Conservation (phyloP, 2,888 invertebrate species). For the Dryocosmus kuriphilus region DNA sequence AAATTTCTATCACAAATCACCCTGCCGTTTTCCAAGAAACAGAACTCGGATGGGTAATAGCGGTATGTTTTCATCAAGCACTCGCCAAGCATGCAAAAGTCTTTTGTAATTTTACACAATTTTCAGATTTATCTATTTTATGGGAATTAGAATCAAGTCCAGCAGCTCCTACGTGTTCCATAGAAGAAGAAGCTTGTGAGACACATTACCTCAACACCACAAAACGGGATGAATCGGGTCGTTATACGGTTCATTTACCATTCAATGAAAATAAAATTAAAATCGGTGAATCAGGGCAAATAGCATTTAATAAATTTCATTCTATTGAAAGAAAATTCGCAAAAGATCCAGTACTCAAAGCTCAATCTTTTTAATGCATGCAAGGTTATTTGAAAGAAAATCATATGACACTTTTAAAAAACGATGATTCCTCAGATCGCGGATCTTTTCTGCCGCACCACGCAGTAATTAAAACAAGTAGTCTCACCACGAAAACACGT, state of each 20-base stretch:
- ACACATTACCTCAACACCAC: neutral
- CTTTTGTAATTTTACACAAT: no score
- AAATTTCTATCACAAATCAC: no score
- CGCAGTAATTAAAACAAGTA: neutral
- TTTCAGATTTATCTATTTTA: no score
- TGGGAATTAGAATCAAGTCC: no score
- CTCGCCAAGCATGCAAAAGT: no score
- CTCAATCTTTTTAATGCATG: neutral
- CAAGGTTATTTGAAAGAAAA: no score
- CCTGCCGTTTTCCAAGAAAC: no score
- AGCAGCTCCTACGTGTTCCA: neutral
- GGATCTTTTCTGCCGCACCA: conserved; percentile 1
- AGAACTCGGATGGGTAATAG: no score
- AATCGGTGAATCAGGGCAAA: neutral
- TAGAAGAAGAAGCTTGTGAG: neutral
- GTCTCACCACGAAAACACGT: neutral
- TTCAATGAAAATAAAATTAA: conserved; percentile 6
- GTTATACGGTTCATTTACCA: neutral
- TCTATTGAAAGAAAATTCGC: neutral
- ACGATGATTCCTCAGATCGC: neutral
- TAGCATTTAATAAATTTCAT: neutral
- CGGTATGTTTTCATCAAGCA: no score
- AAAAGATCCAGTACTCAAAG: neutral
- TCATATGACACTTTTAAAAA: no score
- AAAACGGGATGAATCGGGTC: neutral